Evolutionary conservation across 1,140 invertebrate genomes (phyloP), one percentile per base, ranked within the genome.

Genomic region (Diachasma alloeum): DNA sequence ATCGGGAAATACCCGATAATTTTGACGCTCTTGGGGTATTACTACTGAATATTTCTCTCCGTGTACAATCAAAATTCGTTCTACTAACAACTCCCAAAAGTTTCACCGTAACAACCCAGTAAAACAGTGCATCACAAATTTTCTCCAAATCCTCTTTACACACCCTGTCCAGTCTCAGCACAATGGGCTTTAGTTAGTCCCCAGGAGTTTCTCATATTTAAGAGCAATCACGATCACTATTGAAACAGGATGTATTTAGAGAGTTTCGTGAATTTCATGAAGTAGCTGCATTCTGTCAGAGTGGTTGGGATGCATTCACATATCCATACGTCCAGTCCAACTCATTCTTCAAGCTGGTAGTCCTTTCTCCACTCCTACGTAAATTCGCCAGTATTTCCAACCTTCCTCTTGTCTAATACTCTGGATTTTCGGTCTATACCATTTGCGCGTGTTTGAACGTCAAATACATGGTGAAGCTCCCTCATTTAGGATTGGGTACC

Each of bases 381-480:
- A 42, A 42, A 42, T 42, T 42, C 39, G 4, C 13, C 39, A 42
- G 39, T 42, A 42, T 42, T 42, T 42, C 39, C 39, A 42, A 9
- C 39, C 39, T 42, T 42, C 39, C 39, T 42, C 39, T 42, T 42
- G 39, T 42, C 39, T 31, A 31, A 6, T 31, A 31, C 31, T 31
- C 31, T 4, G 39, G 39, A 42, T 42, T 42, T 42, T 42, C 39
- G 13, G 39, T 42, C 39, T 42, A 42, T 13, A 42, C 9, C 39
- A 42, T 26, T 36, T 74, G 26, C n/a, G 42, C 48, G 22, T 72
- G 37, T 44, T 66, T 63, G 36, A 63, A 44, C 31, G 72, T 74
- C 72, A 74, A 74, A 56, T 19, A 63, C 56, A 74, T 66, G 36
- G 31, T 15, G 39, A 42, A 13, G 13, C 9, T 42, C 39, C 63